These are phyloP conservation scores for Schizothorax lantsangensis DNA, from an alignment of 2,797 vertebrate genomes.

Conservation along the genomic window DNA sequence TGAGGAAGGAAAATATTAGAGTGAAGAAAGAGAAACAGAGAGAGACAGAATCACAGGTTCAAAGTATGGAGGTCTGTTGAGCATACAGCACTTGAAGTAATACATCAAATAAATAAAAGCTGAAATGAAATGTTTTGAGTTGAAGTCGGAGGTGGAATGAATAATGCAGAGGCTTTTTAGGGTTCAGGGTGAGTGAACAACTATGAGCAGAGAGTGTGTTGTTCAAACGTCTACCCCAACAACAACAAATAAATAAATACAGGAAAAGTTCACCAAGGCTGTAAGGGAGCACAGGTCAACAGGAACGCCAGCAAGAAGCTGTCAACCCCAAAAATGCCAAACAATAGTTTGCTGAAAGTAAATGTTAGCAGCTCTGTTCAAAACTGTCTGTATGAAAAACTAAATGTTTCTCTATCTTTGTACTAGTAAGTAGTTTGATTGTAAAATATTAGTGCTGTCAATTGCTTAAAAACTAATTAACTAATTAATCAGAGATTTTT, in stretches of 20 bases:
- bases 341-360: background rate
- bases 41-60: background rate
- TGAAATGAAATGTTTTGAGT: constrained; percentile 57
- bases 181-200: constrained; percentile 51
- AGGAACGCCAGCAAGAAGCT: background rate
- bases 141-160: constrained; percentile 40
- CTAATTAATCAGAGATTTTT: too few species aligned
- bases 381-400: background rate
- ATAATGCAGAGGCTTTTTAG: constrained; percentile 52
- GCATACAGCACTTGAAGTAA: constrained; percentile 60
- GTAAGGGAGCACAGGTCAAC: constrained; percentile 11
- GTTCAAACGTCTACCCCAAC: background rate
- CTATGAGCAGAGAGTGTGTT: constrained; percentile 33
- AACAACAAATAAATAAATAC: constrained; percentile 23
- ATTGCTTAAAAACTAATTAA: too few species aligned
- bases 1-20: background rate
- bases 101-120: constrained; percentile 66
- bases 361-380: background rate
- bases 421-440: background rate
- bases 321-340: constrained; percentile 8
- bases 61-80: constrained; percentile 30
- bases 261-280: constrained; percentile 7
- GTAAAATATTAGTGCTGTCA: too few species aligned
- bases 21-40: constrained; percentile 43
- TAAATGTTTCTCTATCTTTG: background rate